Conservation (phyloP, 1,140 invertebrate genomes). For the Belonocnema kinseyi region DNA sequence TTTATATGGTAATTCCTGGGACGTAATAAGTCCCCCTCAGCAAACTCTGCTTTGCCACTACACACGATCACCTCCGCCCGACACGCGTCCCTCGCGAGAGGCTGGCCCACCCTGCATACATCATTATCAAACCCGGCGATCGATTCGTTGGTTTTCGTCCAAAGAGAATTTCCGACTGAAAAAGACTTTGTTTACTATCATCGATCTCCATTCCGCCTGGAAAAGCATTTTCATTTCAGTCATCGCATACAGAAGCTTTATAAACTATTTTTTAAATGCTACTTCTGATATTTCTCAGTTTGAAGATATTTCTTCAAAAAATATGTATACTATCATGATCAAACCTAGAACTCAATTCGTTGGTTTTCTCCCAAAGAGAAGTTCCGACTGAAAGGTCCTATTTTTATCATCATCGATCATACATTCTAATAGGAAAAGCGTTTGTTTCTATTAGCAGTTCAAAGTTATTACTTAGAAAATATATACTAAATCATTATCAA, state of each 20-base stretch:
- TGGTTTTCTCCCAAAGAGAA: conserved; percentile 39
- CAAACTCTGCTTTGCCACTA: conserved; percentile 61
- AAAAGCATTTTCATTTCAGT: not conserved
- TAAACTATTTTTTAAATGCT: not conserved
- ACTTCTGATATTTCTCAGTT: too few species aligned
- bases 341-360: conserved; percentile 62
- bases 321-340: conserved; percentile 53
- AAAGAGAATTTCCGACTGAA: conserved; percentile 28
- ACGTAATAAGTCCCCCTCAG: conserved; percentile 69
- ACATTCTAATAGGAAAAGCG: not conserved
- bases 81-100: conserved; percentile 47
- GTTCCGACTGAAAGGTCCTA: not conserved
- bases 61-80: conserved; percentile 57
- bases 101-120: conserved; percentile 58
- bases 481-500: too few species aligned
- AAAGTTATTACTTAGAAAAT: too few species aligned
- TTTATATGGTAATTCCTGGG: conserved; percentile 69
- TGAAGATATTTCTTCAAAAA: too few species aligned
- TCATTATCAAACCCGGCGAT: conserved; percentile 64
- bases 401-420: conserved; percentile 8
- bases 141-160: conserved; percentile 54
- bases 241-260: not conserved
- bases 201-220: not conserved
- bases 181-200: conserved; percentile 19
- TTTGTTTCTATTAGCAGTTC: too few species aligned